phyloP scores from a whole-genome alignment of 1,140 invertebrate species.

The Anastrepha ludens region DNA sequence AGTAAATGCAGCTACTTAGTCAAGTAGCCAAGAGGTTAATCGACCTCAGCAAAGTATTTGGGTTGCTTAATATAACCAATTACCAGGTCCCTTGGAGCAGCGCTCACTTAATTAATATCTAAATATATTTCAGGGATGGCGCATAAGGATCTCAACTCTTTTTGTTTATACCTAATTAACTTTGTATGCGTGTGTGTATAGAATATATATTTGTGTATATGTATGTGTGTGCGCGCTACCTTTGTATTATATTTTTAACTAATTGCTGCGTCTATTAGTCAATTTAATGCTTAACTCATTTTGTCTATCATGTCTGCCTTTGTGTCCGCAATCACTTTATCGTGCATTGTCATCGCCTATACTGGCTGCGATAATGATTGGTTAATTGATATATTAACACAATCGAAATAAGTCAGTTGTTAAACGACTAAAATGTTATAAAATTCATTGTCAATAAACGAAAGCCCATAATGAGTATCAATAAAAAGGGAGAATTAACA shows the following conservation, averaged over 20 bases:
- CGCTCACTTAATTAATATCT: not conserved
- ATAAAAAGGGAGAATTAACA: not conserved
- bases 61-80: not conserved
- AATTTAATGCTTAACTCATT: not conserved
- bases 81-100: not conserved
- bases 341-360: not conserved
- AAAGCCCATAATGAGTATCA: conserved; percentile 7
- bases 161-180: too few species aligned
- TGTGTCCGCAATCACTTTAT: not conserved
- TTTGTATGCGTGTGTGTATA: too few species aligned
- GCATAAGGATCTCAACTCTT: too few species aligned
- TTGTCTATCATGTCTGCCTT: not conserved
- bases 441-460: conserved; percentile 29
- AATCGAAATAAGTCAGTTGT: conserved; percentile 17
- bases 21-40: not conserved
- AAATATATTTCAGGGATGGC: too few species aligned
- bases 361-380: not conserved
- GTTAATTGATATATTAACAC: conserved; percentile 25
- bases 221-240: too few species aligned
- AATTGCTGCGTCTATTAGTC: not conserved
- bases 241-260: not conserved
- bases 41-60: not conserved
- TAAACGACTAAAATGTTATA: not conserved
- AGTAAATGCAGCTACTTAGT: not conserved
- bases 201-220: not conserved